phyloP scores from a whole-genome alignment of 2,113 vertebrate genomes.

The Gymnobelideus leadbeateri region DNA sequence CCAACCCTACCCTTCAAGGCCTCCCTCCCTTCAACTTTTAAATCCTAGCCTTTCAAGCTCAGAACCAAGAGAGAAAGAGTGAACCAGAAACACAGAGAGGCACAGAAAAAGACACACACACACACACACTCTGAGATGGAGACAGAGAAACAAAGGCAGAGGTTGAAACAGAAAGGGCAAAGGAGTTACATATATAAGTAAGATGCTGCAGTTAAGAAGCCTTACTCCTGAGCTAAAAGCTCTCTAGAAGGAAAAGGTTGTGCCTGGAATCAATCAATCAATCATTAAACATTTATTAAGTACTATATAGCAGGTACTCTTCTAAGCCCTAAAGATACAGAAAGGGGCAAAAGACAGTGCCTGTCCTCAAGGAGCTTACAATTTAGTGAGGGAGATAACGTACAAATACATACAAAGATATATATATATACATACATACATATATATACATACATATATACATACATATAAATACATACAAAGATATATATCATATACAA shows the following conservation, averaged over 20 bases:
- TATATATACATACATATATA: too few relatives aligned
- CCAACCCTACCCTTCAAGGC: too few relatives aligned
- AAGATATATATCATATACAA: too few relatives aligned
- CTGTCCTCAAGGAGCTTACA: not conserved
- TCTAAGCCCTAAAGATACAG: not conserved
- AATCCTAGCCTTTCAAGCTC: not conserved
- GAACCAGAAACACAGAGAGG: not conserved
- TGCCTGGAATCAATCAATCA: not conserved
- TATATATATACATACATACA: too few relatives aligned
- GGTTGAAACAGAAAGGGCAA: not conserved
- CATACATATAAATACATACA: not conserved
- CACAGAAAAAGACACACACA: not conserved
- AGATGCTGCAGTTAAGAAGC: not conserved
- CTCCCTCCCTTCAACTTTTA: slow-evolving; percentile 42
- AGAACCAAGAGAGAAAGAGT: slow-evolving; percentile 13
- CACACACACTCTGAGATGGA: not conserved
- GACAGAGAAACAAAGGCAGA: not conserved
- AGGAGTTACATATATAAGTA: not conserved
- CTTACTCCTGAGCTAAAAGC: slow-evolving; percentile 28
- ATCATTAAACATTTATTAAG: not conserved
- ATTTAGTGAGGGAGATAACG: not conserved
- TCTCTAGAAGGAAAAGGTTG: not conserved
- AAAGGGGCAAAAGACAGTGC: not conserved
- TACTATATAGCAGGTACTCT: not conserved
- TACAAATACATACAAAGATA: not conserved